These are phyloP conservation scores for Drosophila birchii DNA, from an alignment of 2,888 invertebrate genomes.

Conservation along the genomic window DNA sequence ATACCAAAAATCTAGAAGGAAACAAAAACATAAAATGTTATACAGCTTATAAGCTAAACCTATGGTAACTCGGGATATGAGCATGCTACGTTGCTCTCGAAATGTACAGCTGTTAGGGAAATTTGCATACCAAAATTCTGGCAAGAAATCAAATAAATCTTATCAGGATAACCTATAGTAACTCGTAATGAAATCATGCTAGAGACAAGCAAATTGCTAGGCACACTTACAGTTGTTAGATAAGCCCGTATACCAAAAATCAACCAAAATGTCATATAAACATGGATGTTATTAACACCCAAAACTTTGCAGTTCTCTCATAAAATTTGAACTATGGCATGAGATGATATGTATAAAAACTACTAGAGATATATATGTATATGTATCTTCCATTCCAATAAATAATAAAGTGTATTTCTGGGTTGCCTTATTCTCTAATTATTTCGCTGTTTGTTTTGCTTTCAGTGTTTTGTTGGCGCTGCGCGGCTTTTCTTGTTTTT, in stretches of 20 bases:
- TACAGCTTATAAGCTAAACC: not conserved
- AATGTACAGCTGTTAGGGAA: too few species aligned
- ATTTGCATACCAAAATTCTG: too few species aligned
- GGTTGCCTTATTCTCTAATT: not conserved
- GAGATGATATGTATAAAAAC: too few species aligned
- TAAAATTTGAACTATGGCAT: too few species aligned
- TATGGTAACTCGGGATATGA: not conserved
- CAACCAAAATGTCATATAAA: not conserved
- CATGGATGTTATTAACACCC: not conserved
- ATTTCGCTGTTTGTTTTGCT: constrained; percentile 39
- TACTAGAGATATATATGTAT: too few species aligned
- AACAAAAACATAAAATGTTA: not conserved
- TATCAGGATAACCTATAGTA: not conserved
- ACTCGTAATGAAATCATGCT: not conserved
- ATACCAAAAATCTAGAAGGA: not conserved
- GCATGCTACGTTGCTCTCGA: too few species aligned
- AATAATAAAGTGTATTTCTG: constrained; percentile 9
- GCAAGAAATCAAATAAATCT: too few species aligned
- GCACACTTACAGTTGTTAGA: not conserved
- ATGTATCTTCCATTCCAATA: too few species aligned
- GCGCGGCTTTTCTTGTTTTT: constrained; percentile 34
- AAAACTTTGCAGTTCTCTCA: not conserved
- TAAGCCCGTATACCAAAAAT: not conserved
- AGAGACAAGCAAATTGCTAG: not conserved
- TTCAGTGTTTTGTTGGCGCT: constrained; percentile 15